These are phyloP conservation scores for Grantiella picta DNA, from an alignment of 2,113 vertebrate species.

Conservation along the genomic window DNA sequence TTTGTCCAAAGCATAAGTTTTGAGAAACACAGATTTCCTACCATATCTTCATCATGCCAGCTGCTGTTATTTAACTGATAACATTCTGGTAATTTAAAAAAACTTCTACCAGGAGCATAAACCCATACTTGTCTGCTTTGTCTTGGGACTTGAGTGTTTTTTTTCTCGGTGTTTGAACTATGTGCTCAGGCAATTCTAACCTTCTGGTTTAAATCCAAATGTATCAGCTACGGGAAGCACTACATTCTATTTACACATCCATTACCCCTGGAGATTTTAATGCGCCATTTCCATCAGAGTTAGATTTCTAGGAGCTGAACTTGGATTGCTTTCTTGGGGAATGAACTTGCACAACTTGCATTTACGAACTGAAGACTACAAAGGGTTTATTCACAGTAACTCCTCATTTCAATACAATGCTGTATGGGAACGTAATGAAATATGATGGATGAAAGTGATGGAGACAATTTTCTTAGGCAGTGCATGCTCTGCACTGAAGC, in stretches of 20 bases:
- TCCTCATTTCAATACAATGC: not conserved
- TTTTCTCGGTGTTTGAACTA: conserved; percentile 2
- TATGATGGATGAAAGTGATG: not conserved
- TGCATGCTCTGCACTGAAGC: not conserved
- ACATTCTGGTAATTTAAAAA: not conserved
- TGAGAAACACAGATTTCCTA: not conserved
- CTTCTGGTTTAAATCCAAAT: conserved; percentile 57
- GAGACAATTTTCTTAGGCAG: not conserved
- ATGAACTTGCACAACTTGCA: not conserved
- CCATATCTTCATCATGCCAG: not conserved
- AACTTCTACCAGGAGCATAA: not conserved
- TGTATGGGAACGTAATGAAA: not conserved
- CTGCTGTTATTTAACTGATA: conserved; percentile 22
- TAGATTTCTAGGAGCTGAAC: not conserved
- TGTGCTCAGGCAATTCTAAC: not conserved
- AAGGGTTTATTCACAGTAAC: not conserved
- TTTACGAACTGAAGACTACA: not conserved
- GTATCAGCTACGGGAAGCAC: not conserved
- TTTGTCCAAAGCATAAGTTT: not conserved
- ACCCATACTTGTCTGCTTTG: not conserved
- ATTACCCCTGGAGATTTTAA: not conserved
- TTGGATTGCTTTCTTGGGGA: not conserved
- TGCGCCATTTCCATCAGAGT: conserved; percentile 20
- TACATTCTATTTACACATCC: not conserved
- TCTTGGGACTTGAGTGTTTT: not conserved